Evolutionary conservation across 2,888 invertebrate species (phyloP).

Genomic region (Alviniconcha strummeri): DNA sequence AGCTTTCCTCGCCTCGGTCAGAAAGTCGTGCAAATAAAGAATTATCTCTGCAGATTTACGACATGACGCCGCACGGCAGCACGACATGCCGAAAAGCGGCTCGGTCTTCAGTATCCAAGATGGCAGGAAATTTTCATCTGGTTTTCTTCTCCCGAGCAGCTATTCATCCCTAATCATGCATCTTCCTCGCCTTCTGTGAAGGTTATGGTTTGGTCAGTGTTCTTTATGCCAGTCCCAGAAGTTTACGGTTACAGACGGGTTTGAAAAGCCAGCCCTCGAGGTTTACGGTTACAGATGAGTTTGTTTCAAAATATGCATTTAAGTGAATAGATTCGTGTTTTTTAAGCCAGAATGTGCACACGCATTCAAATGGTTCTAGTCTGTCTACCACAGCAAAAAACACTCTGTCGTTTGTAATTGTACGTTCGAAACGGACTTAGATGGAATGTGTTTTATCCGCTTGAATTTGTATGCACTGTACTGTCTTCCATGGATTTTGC

Average conservation of each 20-base stretch:
- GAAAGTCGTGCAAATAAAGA: constrained; percentile 17
- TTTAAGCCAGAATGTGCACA: not conserved
- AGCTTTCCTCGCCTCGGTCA: constrained; percentile 11
- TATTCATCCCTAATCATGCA: not conserved
- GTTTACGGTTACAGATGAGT: not conserved
- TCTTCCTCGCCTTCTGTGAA: not conserved
- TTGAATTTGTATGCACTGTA: too few species aligned
- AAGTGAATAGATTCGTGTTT: too few species aligned
- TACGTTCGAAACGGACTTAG: too few species aligned
- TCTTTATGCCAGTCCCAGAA: not conserved
- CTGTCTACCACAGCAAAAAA: too few species aligned
- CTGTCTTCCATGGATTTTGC: too few species aligned
- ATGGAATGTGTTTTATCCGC: too few species aligned
- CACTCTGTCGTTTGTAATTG: too few species aligned
- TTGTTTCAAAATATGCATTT: not conserved
- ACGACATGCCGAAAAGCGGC: constrained; percentile 24
- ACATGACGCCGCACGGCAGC: constrained; percentile 10
- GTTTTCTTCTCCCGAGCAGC: constrained; percentile 24
- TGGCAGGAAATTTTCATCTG: constrained; percentile 19
- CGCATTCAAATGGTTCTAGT: too few species aligned
- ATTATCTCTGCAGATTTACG: constrained; percentile 16
- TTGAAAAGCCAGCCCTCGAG: not conserved
- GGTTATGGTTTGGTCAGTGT: not conserved
- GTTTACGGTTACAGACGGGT: not conserved
- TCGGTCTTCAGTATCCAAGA: not conserved